These are phyloP conservation scores for Hippocampus abdominalis DNA, from an alignment of 2,113 vertebrate genomes.

Conservation along the genomic window DNA sequence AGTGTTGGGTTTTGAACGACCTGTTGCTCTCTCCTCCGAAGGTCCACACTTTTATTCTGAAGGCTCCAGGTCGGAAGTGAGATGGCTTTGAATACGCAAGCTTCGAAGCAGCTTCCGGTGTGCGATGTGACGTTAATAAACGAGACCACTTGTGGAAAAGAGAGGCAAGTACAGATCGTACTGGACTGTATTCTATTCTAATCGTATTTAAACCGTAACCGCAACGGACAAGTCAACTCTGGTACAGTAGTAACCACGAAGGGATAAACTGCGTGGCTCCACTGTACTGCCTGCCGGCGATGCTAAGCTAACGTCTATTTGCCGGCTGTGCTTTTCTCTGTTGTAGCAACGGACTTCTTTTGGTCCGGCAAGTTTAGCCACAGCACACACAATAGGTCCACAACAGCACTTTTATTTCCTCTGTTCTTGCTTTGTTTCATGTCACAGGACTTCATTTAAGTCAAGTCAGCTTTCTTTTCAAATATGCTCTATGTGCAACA, in stretches of 20 bases:
- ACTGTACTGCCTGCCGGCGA: neutral
- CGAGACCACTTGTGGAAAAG: neutral
- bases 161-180: neutral
- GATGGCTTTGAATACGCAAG: neutral
- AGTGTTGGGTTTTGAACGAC: too few species aligned
- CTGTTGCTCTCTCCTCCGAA: too few species aligned
- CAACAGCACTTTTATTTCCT: too few species aligned
- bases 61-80: neutral
- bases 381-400: too few species aligned
- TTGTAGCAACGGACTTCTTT: neutral
- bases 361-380: neutral
- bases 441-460: neutral
- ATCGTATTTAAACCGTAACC: neutral
- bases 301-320: neutral
- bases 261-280: neutral
- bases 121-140: neutral
- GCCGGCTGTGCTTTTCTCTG: neutral
- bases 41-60: constrained; percentile 29
- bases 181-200: neutral
- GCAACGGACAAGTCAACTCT: neutral
- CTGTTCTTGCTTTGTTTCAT: neutral
- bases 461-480: too few species aligned
- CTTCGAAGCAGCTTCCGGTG: neutral
- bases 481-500: too few species aligned
- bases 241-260: neutral